Conservation (phyloP, 2,888 invertebrate genomes). For the Caenorhabditis sp. region DNA sequence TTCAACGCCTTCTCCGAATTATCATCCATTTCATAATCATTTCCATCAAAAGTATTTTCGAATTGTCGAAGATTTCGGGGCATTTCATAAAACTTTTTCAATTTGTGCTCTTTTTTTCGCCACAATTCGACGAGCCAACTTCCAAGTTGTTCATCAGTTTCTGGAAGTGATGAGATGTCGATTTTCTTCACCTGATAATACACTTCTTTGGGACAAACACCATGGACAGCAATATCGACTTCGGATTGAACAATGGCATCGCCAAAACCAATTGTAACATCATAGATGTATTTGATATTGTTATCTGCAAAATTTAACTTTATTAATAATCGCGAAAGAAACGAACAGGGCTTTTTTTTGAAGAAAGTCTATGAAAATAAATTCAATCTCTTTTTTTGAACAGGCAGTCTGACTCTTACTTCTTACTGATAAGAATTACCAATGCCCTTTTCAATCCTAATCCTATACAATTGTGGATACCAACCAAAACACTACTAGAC, state of each 20-base stretch:
- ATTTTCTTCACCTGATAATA: conserved; percentile 79
- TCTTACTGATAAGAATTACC: too few relatives aligned
- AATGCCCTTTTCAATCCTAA: too few relatives aligned
- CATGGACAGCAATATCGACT: conserved; percentile 77
- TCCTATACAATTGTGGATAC: too few relatives aligned
- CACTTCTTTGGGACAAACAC: conserved; percentile 80
- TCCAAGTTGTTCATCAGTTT: conserved; percentile 66
- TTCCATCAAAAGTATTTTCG: conserved; percentile 29
- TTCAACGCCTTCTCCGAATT: conserved; percentile 44
- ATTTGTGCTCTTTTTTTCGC: conserved; percentile 72
- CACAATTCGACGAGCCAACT: conserved; percentile 72
- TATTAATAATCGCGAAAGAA: not conserved
- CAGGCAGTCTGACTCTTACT: too few relatives aligned
- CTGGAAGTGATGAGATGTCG: conserved; percentile 50
- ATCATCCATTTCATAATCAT: conserved; percentile 37
- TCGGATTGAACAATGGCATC: conserved; percentile 81
- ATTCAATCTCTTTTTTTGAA: too few relatives aligned
- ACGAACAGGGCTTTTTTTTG: not conserved
- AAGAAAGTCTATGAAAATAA: not conserved
- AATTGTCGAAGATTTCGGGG: conserved; percentile 33
- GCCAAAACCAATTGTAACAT: conserved; percentile 83
- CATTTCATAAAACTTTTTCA: conserved; percentile 56
- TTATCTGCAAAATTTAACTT: conserved; percentile 73
- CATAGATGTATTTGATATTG: conserved; percentile 82
- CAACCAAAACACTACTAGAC: too few relatives aligned